Base-by-base conservation (phyloP, 2,888 invertebrate species). In the Sisyra nigra region DNA sequence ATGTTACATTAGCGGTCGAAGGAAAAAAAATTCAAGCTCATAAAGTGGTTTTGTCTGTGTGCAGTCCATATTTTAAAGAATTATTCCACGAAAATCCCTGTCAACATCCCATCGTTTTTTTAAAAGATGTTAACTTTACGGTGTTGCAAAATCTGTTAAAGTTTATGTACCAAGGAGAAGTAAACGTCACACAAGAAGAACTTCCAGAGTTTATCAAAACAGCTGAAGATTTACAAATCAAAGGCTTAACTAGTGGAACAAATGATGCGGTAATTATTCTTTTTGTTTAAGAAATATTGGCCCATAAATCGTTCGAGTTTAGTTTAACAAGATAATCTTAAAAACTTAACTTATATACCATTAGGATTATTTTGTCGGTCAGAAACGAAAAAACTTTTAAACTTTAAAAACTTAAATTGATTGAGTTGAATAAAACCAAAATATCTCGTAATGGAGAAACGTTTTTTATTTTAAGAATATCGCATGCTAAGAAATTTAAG, bases 51-150 rank as follows among this genome's bases (percentile, higher is more conserved):
- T 59, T 79, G 29, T 76, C 77, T 50, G 77, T 78, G 60, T 78
- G 78, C 61, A 76, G 76, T 52, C 76, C 77, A 2, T 79, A 78
- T 58, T 78, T 79, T 65, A 74, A 75, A 63, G 72, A 73, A 64
- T 71, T 77, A 62, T 77, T 77, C 55, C 71, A 71, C 62, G 57
- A 65, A 53, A 75, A 73, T 61, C 76, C 76, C 50, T 75, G 74
- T 64, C 71, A 75, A 59, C 76, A 76, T 65, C 76, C 76, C 44
- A 74, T 76, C 58, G 71, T 62, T 31, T 60, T 73, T 51, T 63
- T 73, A 52, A 72, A 71, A 58, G 72, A 72, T 60, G 72, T 73
- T 45, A 66, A 65, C 46, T 71, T 66, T 46, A 62, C 63, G 41
- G 69, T 69, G 5, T 63, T 72, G 62, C 66, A 66, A 51, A 69